Base-by-base conservation (phyloP, 2,888 invertebrate genomes). In the Unio delphinus region DNA sequence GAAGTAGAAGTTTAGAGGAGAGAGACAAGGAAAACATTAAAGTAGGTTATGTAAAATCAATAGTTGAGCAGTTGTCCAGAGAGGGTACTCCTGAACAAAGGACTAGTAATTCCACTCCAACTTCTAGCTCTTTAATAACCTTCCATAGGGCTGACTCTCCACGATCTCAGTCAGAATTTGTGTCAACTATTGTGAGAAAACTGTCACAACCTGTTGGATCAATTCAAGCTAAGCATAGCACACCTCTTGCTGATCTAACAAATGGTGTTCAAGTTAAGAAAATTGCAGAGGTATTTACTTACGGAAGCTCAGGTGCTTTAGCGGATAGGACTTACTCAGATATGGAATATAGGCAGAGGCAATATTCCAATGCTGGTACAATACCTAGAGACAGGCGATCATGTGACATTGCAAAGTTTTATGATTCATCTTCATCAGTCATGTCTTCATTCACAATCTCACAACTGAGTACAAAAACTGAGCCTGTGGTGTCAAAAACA, bases 11-110 rank as follows among this genome's bases (percentile, higher is more conserved):
- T 73, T 64, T 79, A 20, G 80, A 82, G 55, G 79, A 80, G 55
- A 76, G 70, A 67, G 83, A 83, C 72, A 85, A 85, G 67, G 83
- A 84, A 69, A 85, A 84, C 74, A 71, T 84, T 62, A 80, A 82
- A 67, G 81, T 76, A 69, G 81, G 80, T 34, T 85, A 83, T 80
- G 86, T 85, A 8, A 80, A 84, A 72, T 72, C 83, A 54, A 84
- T 86, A 60, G 84, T 84, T 23, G 81, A 83, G 75, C 75, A 82
- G 63, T 76, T 86, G 62, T 87, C 87, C 5, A 70, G 85, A 61
- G 87, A 87, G 68, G 80, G 80, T 58, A 86, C 84, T 28, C 86
- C 87, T 55, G 79, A 78, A 65, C 61, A 69, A 30, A 65, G 64
- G 58, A 55, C 73, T 7, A 78, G 73, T 18, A 73, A 77, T 56